Base-by-base conservation (phyloP, 2,797 vertebrate genomes). In the Sylvia borin region DNA sequence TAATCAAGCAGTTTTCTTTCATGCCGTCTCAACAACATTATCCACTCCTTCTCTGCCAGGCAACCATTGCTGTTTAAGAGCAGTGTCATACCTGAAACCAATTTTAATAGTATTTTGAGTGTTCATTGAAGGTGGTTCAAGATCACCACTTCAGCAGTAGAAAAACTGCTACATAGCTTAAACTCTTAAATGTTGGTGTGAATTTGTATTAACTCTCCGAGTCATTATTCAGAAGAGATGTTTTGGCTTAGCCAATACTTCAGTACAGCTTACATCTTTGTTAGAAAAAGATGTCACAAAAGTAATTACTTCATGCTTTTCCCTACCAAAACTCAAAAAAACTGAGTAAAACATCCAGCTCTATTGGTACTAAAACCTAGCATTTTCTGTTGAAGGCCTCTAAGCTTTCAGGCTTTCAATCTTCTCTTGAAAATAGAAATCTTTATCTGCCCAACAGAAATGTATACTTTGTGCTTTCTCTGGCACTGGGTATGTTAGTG, bases 21-120 rank as follows among this genome's bases (percentile, higher is more conserved):
- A 29, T 70, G 21, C 19, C 32, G 6, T 77, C 25, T 48, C 0
- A 0, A 21, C 9, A 50, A 3, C 13, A 9, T 21, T 4, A 8
- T 45, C 20, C 3, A 7, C 12, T 83, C 42, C 16, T 65, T 42
- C 19, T 13, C 27, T 83, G 40, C 17, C 21, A 75, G 47, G 29
- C 16, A 83, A 16, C 27, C 34, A 16, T 48, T 72, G 32, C 12
- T 72, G 7, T 50, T 85, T 60, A 38, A 67, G 26, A 47, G 38
- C 58, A 45, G 25, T n/a, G 13, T 85, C 21, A 21, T 26, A 27
- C 7, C 29, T 61, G 29, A 76, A 68, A 27, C 8, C 42, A 57
- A 40, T 61, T 92, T 36, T 45, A 36, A 57, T 21, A 61, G 3
- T 57, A 60, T 27, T 68, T 60, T 26, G 11, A 11, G 6, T 48